phyloP scores from a whole-genome alignment of 2,797 vertebrate genomes.

The Ambastaia sidthimunki region DNA sequence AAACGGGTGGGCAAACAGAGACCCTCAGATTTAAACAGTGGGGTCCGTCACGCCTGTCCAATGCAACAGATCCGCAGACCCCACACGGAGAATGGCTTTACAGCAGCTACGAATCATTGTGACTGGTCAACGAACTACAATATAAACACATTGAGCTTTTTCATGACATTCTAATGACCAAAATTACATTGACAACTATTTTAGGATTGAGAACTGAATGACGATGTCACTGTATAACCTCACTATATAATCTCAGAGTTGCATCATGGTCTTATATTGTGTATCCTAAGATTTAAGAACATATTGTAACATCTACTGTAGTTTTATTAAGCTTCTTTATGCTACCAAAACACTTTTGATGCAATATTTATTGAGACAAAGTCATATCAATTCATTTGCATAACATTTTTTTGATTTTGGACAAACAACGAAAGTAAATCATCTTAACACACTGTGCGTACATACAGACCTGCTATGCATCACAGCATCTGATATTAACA shows the following conservation, averaged over 20 bases:
- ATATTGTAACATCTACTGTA: no score
- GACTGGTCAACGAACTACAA: background rate
- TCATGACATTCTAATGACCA: background rate
- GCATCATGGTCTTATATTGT: background rate
- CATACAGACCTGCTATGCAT: no score
- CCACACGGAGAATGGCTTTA: slow-evolving; percentile 23
- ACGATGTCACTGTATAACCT: background rate
- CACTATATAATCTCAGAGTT: background rate
- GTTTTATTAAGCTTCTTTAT: no score
- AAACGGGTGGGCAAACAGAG: slow-evolving; percentile 10
- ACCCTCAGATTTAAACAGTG: slow-evolving; percentile 12
- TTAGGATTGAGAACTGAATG: background rate
- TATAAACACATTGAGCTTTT: background rate
- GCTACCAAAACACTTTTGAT: no score
- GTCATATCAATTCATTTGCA: no score
- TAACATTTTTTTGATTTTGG: no score
- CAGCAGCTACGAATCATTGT: slow-evolving; percentile 1
- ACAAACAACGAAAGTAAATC: no score
- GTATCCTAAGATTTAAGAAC: background rate
- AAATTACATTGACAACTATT: slow-evolving; percentile 1
- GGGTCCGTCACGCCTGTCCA: slow-evolving; percentile 28
- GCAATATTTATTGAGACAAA: no score
- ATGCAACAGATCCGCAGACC: slow-evolving; percentile 31
- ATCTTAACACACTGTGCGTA: no score
- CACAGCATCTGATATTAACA: no score